Conservation (phyloP, 2,888 invertebrate genomes). For the Beris chalybata region DNA sequence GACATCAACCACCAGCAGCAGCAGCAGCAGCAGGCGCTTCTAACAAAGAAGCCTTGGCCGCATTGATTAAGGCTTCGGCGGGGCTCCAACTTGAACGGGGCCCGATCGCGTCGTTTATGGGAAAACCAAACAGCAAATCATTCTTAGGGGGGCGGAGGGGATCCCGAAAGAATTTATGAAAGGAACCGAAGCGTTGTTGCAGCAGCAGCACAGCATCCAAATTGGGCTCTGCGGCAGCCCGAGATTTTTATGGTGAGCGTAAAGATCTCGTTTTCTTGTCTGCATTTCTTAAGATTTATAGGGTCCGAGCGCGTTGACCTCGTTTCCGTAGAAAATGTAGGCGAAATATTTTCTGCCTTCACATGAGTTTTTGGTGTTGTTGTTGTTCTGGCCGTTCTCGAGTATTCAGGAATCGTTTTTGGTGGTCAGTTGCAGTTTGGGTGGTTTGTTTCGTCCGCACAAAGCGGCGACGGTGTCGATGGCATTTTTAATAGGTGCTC, state of each 20-base stretch:
- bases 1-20: too few relatives aligned
- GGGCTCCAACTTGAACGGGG: too few relatives aligned
- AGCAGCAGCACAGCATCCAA: background rate
- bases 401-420: conserved; percentile 14
- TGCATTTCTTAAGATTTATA: conserved; percentile 22
- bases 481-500: conserved; percentile 16
- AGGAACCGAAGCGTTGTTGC: conserved; percentile 15
- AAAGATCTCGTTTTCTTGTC: conserved; percentile 12
- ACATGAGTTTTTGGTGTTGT: background rate
- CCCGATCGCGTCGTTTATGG: background rate
- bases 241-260: background rate
- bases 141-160: conserved; percentile 1
- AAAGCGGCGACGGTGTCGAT: conserved; percentile 3
- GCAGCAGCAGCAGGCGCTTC: too few relatives aligned
- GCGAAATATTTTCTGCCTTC: conserved; percentile 26
- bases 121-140: conserved; percentile 22
- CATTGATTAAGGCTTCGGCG: too few relatives aligned
- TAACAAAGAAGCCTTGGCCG: too few relatives aligned
- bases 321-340: conserved; percentile 29
- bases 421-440: conserved; percentile 27
- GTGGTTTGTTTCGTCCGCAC: conserved; percentile 23
- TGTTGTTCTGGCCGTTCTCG: background rate
- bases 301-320: conserved; percentile 19
- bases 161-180: conserved; percentile 22
- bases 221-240: background rate